Percentiles rank a stretch among this genome's conserved stretches.
These are phyloP conservation scores for Dorcus parallelipipedus DNA, from an alignment of 2,888 invertebrate genomes.

Conservation along the genomic window DNA sequence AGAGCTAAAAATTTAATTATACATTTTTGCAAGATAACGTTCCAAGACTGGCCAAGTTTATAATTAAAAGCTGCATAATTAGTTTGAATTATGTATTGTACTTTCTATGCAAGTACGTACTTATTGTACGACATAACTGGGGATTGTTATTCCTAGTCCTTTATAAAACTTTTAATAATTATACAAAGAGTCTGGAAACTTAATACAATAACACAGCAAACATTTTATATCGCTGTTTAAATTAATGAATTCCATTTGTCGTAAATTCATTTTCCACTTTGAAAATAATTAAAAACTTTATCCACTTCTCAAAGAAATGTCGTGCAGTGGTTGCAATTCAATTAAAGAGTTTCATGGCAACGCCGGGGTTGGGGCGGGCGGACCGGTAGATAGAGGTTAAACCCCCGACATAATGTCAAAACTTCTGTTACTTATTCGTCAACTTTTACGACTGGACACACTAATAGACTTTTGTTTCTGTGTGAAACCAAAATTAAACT, in stretches of 20 bases:
- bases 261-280: constrained; percentile 45
- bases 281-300: constrained; percentile 49
- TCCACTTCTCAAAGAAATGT: constrained; percentile 46
- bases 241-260: constrained; percentile 45
- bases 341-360: constrained; percentile 42
- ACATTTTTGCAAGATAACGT: background rate
- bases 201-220: constrained; percentile 32
- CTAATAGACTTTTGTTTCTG: constrained; percentile 24
- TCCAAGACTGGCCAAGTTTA: background rate
- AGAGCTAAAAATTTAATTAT: background rate
- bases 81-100: background rate
- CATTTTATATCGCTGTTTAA: constrained; percentile 40
- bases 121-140: constrained; percentile 2
- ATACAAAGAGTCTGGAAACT: constrained; percentile 27
- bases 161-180: constrained; percentile 29
- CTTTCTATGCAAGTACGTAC: background rate
- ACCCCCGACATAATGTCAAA: constrained; percentile 36
- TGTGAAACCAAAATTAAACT: constrained; percentile 6
- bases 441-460: constrained; percentile 31
- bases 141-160: constrained; percentile 25
- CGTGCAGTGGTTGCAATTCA: constrained; percentile 48
- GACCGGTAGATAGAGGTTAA: constrained; percentile 11
- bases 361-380: constrained; percentile 17
- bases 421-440: constrained; percentile 37
- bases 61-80: background rate